Evolutionary conservation across 2,888 invertebrate genomes (phyloP), one percentile per base, ranked within the genome.

Genomic region (Lasioglossum zephyrum): DNA sequence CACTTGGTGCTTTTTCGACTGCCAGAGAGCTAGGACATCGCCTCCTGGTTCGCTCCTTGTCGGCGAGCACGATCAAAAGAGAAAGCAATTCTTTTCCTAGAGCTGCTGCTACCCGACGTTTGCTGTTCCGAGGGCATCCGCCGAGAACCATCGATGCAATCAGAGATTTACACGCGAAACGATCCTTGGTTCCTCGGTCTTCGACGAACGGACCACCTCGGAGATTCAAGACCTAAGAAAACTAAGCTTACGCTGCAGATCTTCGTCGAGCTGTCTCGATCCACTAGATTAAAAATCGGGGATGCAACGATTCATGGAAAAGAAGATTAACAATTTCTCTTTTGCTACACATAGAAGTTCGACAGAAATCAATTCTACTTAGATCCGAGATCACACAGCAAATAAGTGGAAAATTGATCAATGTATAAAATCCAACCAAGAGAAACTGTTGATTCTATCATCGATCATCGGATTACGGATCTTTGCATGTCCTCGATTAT

Each of bases 1-100:
- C 94, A 94, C 94, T 94, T 85, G 93, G 85, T 94, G 94, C 88
- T 88, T 94, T 94, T 94, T 91, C 91, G 91, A 90, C 81, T 85
- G 66, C 66, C 72, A 82, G 76, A 82, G 76, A 82, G 76, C 75
- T 77, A 81, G 80, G 82, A 87, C 88, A 82, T 82, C 83, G 85
- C 72, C 70, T 84, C 76, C 77, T 84, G 75, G 70, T 69, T 69
- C 72, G 81, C 44, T 69, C 53, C 75, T 83, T 76, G 66, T 79
- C 73, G 44, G 57, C 60, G 79, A 44, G 66, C 82, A 81, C 36
- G 66, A 74, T 84, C 84, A 87, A 87, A 77, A 85, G 89, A 89
- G 87, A 89, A 89, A 89, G 86, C 89, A 72, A 85, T 81, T 86
- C 76, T 87, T 89, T 73, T 69, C 44, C 72, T 60, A 70, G 44